A percentile compares a stretch with the other conserved stretches of the same genome.
Conservation (phyloP, 2,888 invertebrate species). For the Gonocerus acuteangulatus region DNA sequence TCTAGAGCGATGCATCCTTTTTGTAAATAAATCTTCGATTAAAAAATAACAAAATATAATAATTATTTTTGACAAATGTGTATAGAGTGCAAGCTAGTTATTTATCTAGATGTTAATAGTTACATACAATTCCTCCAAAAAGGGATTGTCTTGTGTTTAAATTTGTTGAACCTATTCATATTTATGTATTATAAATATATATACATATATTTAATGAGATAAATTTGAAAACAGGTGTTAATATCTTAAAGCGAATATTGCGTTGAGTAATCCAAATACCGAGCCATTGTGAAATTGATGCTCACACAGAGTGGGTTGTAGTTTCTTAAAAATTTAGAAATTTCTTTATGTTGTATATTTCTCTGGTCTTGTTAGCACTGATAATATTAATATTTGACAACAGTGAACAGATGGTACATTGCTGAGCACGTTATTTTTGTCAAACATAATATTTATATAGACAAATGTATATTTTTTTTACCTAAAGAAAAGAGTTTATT, state of each 20-base stretch:
- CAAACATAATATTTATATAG: background rate
- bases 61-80: slow-evolving; percentile 37
- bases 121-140: slow-evolving; percentile 24
- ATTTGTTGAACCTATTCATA: slow-evolving; percentile 25
- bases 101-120: slow-evolving; percentile 30
- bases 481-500: slow-evolving; percentile 3
- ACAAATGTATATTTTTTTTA: slow-evolving; percentile 1
- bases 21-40: slow-evolving; percentile 28
- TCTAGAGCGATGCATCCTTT: slow-evolving; percentile 19
- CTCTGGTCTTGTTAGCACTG: slow-evolving; percentile 6
- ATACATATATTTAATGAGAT: slow-evolving; percentile 25
- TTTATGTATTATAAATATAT: slow-evolving; percentile 19
- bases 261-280: slow-evolving; percentile 9
- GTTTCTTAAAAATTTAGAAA: background rate
- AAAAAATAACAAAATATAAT: slow-evolving; percentile 21
- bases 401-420: slow-evolving; percentile 14
- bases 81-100: slow-evolving; percentile 37
- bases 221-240: slow-evolving; percentile 19
- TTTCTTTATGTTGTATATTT: background rate
- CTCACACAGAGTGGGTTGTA: slow-evolving; percentile 24
- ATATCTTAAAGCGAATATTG: slow-evolving; percentile 19
- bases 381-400: slow-evolving; percentile 9
- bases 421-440: slow-evolving; percentile 2
- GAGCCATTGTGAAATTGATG: slow-evolving; percentile 26
- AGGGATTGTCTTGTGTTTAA: slow-evolving; percentile 18